Evolutionary conservation across 2,888 invertebrate species (phyloP).

Genomic region (Lissonota sp.): DNA sequence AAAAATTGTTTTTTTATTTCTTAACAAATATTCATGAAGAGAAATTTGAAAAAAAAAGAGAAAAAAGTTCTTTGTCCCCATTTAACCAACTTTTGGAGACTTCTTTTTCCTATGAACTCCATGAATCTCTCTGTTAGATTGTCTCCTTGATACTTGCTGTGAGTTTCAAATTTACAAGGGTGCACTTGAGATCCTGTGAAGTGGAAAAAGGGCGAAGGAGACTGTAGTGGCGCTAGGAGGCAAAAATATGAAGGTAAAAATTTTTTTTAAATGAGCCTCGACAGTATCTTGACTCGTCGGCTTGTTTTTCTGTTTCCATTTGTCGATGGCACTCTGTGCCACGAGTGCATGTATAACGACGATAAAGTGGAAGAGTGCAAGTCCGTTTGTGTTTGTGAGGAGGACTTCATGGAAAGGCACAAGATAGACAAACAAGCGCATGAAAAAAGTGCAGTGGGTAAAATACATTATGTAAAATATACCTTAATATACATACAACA

Average conservation of each 20-base stretch:
- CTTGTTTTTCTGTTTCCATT: constrained; percentile 21
- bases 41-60: too few relatives aligned
- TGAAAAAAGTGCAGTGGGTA: constrained; percentile 21
- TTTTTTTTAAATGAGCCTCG: constrained; percentile 1
- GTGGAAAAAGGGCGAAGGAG: too few relatives aligned
- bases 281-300: constrained; percentile 20
- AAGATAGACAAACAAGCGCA: constrained; percentile 52
- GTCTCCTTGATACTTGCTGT: too few relatives aligned
- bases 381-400: background rate
- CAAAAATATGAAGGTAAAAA: background rate
- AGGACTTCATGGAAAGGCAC: constrained; percentile 45
- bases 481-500: constrained; percentile 7
- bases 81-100: too few relatives aligned
- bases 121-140: too few relatives aligned
- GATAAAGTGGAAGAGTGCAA: constrained; percentile 17
- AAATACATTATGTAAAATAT: constrained; percentile 20
- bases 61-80: too few relatives aligned
- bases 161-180: too few relatives aligned
- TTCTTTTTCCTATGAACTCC: too few relatives aligned
- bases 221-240: background rate
- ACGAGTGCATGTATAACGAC: constrained; percentile 13
- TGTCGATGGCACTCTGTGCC: constrained; percentile 27
- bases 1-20: too few relatives aligned
- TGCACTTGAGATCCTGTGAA: too few relatives aligned
- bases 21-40: too few relatives aligned